A percentile compares a stretch with the other conserved stretches of the same genome.
Evolutionary conservation across 2,797 vertebrate genomes (phyloP).

Genomic region (Parotocinclus haroldoi): DNA sequence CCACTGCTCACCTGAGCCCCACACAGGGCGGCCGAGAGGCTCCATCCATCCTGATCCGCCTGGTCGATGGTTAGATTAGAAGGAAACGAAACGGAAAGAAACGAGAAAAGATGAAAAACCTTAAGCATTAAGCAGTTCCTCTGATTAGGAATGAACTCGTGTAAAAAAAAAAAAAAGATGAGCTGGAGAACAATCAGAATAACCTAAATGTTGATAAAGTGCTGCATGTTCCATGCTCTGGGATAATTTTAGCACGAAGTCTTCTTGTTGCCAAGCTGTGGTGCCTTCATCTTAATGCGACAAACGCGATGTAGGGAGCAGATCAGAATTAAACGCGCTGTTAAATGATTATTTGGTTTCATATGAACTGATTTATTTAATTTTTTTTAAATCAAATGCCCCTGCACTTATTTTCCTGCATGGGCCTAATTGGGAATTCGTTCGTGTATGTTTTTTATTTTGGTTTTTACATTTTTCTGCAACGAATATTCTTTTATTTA

Average conservation of each 20-base stretch:
- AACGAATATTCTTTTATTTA: not conserved
- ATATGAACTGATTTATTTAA: too few relatives aligned
- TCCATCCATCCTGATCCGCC: conserved; percentile 2
- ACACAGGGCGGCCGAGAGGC: conserved; percentile 7
- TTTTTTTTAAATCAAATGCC: too few relatives aligned
- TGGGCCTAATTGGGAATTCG: not conserved
- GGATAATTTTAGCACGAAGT: conserved; percentile 34
- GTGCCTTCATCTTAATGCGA: conserved; percentile 26
- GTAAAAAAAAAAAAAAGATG: conserved; percentile 21
- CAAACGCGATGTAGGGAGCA: conserved; percentile 15
- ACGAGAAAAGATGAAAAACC: too few relatives aligned
- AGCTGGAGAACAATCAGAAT: conserved; percentile 45
- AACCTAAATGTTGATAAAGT: conserved; percentile 10
- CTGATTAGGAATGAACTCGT: too few relatives aligned
- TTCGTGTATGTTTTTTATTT: not conserved
- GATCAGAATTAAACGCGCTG: not conserved
- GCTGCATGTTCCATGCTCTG: conserved; percentile 22
- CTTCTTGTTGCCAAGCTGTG: conserved; percentile 39
- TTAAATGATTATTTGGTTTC: too few relatives aligned
- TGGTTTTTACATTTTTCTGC: not conserved
- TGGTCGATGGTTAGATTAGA: not conserved
- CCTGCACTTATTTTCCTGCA: not conserved
- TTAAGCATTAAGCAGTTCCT: too few relatives aligned
- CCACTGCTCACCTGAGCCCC: conserved; percentile 62
- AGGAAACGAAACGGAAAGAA: conserved; percentile 43